Evolutionary conservation across 2,113 vertebrate species (phyloP).

Genomic region (Caranx ignobilis): DNA sequence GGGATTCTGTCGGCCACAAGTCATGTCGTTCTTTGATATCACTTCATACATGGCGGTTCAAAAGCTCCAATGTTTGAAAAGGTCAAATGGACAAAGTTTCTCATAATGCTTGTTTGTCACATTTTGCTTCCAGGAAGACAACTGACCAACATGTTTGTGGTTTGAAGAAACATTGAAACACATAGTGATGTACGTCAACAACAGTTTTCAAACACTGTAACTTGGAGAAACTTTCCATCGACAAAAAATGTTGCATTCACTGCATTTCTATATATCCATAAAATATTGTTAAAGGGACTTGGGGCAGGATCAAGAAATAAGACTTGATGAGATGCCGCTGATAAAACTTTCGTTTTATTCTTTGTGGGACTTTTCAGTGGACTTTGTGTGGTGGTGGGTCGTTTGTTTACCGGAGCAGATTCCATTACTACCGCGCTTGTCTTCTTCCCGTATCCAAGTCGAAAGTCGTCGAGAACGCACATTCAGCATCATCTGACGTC

Average conservation of each 20-base stretch:
- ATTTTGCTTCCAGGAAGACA: neutral
- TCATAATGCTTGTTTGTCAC: constrained; percentile 10
- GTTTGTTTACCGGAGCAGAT: too few relatives aligned
- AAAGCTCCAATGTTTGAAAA: constrained; percentile 42
- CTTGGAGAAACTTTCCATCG: neutral
- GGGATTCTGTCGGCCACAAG: constrained; percentile 52
- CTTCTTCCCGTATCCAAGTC: too few relatives aligned
- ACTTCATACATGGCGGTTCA: constrained; percentile 46
- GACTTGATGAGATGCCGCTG: too few relatives aligned
- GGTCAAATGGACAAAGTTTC: constrained; percentile 42
- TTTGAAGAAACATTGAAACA: neutral
- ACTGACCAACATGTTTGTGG: neutral
- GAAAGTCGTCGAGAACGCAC: too few relatives aligned
- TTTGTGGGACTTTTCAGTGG: too few relatives aligned
- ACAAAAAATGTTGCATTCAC: constrained; percentile 4
- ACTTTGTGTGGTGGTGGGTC: too few relatives aligned
- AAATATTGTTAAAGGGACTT: too few relatives aligned
- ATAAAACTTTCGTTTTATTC: too few relatives aligned
- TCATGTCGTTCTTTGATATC: constrained; percentile 58
- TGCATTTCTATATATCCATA: neutral
- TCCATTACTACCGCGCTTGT: too few relatives aligned
- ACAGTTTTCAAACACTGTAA: neutral
- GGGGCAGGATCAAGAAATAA: too few relatives aligned
- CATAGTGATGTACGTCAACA: neutral
- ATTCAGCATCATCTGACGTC: too few relatives aligned